Conservation (phyloP, 2,797 vertebrate genomes). For the Neomorphus geoffroyi region DNA sequence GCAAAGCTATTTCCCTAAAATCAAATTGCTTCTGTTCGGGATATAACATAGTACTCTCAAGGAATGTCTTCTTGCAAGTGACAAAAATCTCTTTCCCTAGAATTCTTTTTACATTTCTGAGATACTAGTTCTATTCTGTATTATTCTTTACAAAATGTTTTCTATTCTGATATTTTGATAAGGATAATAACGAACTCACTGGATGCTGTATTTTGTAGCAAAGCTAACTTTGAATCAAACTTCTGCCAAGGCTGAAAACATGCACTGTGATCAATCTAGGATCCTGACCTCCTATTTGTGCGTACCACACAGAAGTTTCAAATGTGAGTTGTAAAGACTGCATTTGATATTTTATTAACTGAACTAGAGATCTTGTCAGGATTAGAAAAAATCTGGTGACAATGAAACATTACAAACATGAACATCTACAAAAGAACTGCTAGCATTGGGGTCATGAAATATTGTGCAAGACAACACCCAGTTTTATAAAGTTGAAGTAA, state of each 20-base stretch:
- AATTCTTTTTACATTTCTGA: not conserved
- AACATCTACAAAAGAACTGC: not conserved
- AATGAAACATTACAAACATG: not conserved
- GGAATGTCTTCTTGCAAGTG: not conserved
- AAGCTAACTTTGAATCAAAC: not conserved
- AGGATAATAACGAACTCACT: not conserved
- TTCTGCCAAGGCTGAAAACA: not conserved
- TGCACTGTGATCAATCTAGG: not conserved
- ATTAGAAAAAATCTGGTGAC: not conserved
- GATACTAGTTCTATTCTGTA: not conserved
- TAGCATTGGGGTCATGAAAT: not conserved
- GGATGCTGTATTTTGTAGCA: not conserved
- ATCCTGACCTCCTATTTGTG: not conserved
- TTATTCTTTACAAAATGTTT: not conserved
- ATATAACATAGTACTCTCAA: not conserved
- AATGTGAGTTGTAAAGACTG: not conserved
- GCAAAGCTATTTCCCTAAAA: not conserved
- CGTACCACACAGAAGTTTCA: not conserved
- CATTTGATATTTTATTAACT: not conserved
- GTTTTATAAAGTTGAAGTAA: not conserved
- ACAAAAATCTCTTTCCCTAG: not conserved
- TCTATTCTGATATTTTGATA: not conserved
- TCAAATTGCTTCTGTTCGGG: not conserved
- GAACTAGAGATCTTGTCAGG: not conserved
- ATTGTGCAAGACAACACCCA: not conserved